Evolutionary conservation across 2,797 vertebrate species (phyloP), one percentile per base, ranked within the genome.

Genomic region (Acomys russatus): DNA sequence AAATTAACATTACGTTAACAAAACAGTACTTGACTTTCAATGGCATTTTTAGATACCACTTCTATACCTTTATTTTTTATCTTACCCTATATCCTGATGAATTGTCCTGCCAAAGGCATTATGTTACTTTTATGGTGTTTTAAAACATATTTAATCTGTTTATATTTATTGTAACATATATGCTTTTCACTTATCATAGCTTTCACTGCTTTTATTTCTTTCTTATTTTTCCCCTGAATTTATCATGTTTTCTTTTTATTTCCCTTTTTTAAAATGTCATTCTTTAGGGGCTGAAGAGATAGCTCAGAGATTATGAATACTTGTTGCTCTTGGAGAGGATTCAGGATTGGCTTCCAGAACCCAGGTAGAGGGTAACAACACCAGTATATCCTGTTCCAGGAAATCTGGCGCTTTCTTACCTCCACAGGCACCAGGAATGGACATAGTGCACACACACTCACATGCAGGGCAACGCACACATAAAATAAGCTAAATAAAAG

Each of bases 201-300:
- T 88, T 91, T 91, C n/a, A 7, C 20, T 68, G 89, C 30, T 68
- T 93, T 82, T 64, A 11, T 54, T 90, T 92, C 44, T 44, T 44
- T 44, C 44, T 44, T 44, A 44, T 44, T 96, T 91, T n/a, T 14
- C 17, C 44, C 56, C 22, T 87, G 8, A 92, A 64, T 70, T 64
- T 84, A 88, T 76, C 25, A 84, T 89, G 88, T 84, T 92, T 70
- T 44, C 20, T 66, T 70, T 90, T 15, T 61, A 91, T 54, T 91
- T 88, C 25, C 51, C 30, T 61, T 96, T 51, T 30, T 92, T 83
- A 89, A 78, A 59, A n/a, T n/a, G 78, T 22, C 20, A 20, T 83
- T 79, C 33, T 35, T 86, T 18, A 56, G 44, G 30, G 23, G 20
- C 44, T 54, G 49, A 54, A 9, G 7, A 54, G 64, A 15, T 23